Evolutionary conservation across 1,140 invertebrate species (phyloP).

Genomic region (Pomacea maculata): DNA sequence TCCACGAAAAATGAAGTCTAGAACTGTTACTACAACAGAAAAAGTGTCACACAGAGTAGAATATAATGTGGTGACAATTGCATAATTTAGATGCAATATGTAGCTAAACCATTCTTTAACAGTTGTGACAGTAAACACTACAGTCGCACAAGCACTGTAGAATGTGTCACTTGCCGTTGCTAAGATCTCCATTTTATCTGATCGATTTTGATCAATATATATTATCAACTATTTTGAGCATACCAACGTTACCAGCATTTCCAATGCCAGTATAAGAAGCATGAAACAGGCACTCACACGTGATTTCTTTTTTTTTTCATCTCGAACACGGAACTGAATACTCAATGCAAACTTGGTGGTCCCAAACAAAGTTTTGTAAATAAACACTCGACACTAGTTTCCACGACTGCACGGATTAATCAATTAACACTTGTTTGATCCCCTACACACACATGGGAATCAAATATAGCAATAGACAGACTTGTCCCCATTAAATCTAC

Average conservation of each 20-base stretch:
- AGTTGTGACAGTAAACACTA: conserved; percentile 19
- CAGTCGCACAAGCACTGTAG: conserved; percentile 14
- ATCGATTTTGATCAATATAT: not conserved
- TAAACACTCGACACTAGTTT: too few species aligned
- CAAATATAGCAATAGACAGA: not conserved
- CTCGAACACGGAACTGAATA: too few species aligned
- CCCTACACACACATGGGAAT: not conserved
- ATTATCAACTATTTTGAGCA: not conserved
- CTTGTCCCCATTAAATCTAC: not conserved
- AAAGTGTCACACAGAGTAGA: not conserved
- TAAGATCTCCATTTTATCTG: conserved; percentile 15
- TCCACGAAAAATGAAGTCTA: conserved; percentile 4
- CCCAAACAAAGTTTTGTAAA: not conserved
- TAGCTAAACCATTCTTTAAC: conserved; percentile 6
- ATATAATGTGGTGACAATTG: conserved; percentile 15
- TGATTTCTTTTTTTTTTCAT: not conserved
- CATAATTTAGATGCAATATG: conserved; percentile 23
- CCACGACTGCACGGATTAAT: not conserved
- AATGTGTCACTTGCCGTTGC: conserved; percentile 11
- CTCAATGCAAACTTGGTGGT: not conserved
- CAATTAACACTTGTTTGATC: too few species aligned
- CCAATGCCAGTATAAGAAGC: not conserved
- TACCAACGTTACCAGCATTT: not conserved
- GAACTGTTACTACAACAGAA: not conserved
- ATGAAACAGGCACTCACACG: not conserved